Evolutionary conservation across 1,140 invertebrate species (phyloP).

Genomic region (Neodiprion virginianus): DNA sequence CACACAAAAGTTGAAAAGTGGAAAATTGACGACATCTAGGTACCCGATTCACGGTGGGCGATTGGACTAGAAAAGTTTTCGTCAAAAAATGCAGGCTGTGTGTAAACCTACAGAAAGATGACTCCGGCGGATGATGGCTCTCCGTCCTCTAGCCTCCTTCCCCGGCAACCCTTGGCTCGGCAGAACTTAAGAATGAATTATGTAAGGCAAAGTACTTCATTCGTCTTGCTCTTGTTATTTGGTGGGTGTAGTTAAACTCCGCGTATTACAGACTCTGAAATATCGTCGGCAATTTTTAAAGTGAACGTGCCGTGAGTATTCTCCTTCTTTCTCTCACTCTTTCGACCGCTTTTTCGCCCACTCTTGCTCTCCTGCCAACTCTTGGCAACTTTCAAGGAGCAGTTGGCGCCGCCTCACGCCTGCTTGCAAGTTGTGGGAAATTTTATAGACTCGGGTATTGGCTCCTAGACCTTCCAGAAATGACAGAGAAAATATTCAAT

Average conservation of each 20-base stretch:
- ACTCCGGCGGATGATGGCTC: background rate
- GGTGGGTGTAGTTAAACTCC: conserved; percentile 50
- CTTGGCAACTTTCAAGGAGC: background rate
- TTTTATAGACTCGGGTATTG: background rate
- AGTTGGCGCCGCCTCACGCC: background rate
- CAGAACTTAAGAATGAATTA: conserved; percentile 46
- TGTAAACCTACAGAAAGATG: background rate
- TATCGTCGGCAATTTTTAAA: conserved; percentile 48
- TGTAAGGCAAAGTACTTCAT: conserved; percentile 53
- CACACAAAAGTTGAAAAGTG: background rate
- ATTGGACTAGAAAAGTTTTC: too few species aligned
- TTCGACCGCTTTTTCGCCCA: background rate
- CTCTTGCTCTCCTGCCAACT: background rate
- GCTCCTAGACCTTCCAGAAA: conserved; percentile 5
- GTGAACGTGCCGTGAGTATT: conserved; percentile 32
- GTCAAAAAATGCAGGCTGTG: conserved; percentile 34
- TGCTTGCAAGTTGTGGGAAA: background rate
- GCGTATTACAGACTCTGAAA: conserved; percentile 48
- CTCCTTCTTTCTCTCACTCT: background rate
- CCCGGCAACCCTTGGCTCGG: conserved; percentile 1
- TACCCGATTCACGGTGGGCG: background rate
- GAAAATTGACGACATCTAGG: background rate
- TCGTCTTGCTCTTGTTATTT: conserved; percentile 53
- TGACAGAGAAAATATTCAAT: conserved; percentile 15
- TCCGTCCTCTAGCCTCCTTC: background rate